These are phyloP conservation scores for Pterostichus niger DNA, from an alignment of 2,888 invertebrate species.

Conservation along the genomic window DNA sequence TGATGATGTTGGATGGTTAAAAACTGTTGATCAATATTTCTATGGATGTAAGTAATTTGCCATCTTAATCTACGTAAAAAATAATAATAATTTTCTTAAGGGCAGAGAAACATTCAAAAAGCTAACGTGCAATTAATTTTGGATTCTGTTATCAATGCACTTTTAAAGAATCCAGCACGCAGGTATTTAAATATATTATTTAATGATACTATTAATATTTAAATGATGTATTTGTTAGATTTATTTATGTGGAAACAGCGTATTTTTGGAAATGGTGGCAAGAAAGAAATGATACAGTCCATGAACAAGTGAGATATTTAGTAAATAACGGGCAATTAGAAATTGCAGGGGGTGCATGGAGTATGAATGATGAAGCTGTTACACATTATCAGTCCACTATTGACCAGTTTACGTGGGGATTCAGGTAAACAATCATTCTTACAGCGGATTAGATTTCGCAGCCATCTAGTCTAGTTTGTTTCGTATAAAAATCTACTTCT, in stretches of 20 bases:
- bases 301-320: constrained; percentile 82
- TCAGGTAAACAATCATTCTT: constrained; percentile 77
- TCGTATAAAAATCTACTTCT: too few relatives aligned
- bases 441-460: too few relatives aligned
- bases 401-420: constrained; percentile 88
- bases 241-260: constrained; percentile 93
- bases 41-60: constrained; percentile 79
- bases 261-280: constrained; percentile 94
- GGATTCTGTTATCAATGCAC: constrained; percentile 88
- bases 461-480: too few relatives aligned
- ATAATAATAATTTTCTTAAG: constrained; percentile 70
- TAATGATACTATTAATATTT: constrained; percentile 14
- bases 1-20: constrained; percentile 94
- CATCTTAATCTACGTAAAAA: background rate
- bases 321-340: constrained; percentile 87
- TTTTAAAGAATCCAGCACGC: constrained; percentile 84
- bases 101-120: constrained; percentile 82
- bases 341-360: constrained; percentile 89
- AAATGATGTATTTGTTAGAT: constrained; percentile 78
- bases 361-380: constrained; percentile 90
- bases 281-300: constrained; percentile 81
- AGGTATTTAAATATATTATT: constrained; percentile 76
- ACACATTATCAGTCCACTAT: constrained; percentile 86
- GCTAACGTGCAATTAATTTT: constrained; percentile 95
- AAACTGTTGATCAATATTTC: constrained; percentile 94